Evolutionary conservation across 1,140 invertebrate genomes (phyloP), one percentile per base, ranked within the genome.

Genomic region (Ladona fulva): DNA sequence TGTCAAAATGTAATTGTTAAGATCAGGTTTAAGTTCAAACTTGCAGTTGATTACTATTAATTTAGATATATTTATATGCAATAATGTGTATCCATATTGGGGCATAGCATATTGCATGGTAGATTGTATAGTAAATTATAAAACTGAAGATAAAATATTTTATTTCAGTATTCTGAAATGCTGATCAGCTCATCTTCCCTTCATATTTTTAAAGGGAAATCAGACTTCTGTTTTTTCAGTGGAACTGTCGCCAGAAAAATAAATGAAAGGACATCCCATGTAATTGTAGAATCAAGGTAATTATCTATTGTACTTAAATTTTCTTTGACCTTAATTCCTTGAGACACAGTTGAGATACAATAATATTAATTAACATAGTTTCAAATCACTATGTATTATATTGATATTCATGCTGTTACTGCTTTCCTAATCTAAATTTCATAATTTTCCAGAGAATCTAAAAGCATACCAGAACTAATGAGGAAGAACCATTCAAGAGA

Each of bases 171-270:
- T 8, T 37, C 29, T 37, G 29, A 37, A 37, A 5, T 37, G 1
- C 37, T 76, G 14, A 12, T 24, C 7, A 19, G 52, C 73, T 44
- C 24, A 76, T 75, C 25, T 78, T 22, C 74, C 74, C 24, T 44
- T 77, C 14, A 42, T 76, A 1, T 76, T 16, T n/a, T 78, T 75
- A 42, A 29, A 24, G 16, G 19, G 19, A 78, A 25, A n/a, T n/a
- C 77, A 22, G 22, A 79, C 12, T 79, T 79, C n/a, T n/a, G 5
- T 19, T 77, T 79, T 37, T 75, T 29, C 75, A 59, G 76, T 42
- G 78, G 78, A 10, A 29, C 37, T 16, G 24, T 75, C 24, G 19
- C 24, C 19, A 3, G 10, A 24, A 10, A 25, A 19, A 73, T 79
- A 44, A 37, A 44, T 75, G 76, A 77, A 24, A 7, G 7, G 74